A percentile compares a stretch with the other conserved stretches of the same genome.
These are phyloP conservation scores for Syncerus caffer DNA, from an alignment of 2,797 vertebrate genomes.

Conservation along the genomic window DNA sequence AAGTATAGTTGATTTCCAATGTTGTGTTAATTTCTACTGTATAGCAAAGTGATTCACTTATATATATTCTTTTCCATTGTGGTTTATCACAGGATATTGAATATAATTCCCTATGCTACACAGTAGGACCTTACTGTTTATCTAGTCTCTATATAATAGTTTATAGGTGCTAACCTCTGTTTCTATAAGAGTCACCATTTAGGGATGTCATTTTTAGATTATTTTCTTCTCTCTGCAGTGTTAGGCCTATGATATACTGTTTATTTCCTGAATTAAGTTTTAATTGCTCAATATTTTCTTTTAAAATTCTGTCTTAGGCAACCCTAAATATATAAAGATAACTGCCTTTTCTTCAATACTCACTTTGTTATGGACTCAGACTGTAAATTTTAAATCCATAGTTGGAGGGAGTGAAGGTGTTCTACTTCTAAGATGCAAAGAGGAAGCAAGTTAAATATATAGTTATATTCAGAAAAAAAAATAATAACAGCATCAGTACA, in stretches of 20 bases:
- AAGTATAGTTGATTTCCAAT: neutral
- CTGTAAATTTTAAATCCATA: neutral
- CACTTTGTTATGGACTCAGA: neutral
- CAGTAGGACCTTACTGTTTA: neutral
- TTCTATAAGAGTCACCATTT: neutral
- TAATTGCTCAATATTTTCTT: neutral
- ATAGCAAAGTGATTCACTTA: neutral
- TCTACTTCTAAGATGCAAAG: neutral
- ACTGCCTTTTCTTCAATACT: neutral
- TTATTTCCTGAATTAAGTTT: neutral
- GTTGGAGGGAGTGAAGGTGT: neutral
- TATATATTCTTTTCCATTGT: neutral
- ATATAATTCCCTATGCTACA: neutral
- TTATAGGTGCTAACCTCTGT: neutral
- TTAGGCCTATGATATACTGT: neutral
- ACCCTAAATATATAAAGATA: neutral
- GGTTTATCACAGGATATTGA: neutral
- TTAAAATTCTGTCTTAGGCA: constrained; percentile 3
- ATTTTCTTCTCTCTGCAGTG: neutral
- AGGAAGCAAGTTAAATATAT: neutral
- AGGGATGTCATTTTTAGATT: neutral
- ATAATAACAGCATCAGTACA: neutral
- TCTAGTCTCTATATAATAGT: neutral
- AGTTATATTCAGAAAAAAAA: neutral
- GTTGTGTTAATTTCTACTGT: neutral